Evolutionary conservation across 2,113 vertebrate genomes (phyloP).

Genomic region (Callorhinus ursinus): DNA sequence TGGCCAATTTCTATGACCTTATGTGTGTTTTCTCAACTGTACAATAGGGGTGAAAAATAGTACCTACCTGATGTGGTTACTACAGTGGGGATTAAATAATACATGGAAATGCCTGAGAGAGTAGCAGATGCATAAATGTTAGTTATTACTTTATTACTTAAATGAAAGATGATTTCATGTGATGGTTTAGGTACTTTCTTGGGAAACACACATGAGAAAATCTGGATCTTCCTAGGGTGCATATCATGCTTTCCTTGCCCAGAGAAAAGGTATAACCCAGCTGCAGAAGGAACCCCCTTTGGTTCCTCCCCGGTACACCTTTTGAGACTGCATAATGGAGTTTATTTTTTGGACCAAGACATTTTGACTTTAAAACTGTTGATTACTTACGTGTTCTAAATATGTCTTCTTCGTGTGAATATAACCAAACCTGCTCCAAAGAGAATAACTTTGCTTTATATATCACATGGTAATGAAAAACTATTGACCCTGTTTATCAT

Average conservation of each 20-base stretch:
- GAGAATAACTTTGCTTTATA: neutral
- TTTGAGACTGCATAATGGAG: neutral
- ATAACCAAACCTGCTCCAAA: neutral
- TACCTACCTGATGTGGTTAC: neutral
- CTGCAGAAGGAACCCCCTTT: neutral
- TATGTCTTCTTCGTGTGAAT: conserved; percentile 3
- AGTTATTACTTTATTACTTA: neutral
- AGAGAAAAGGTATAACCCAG: neutral
- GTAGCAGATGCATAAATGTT: neutral
- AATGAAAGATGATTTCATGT: neutral
- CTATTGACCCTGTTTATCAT: neutral
- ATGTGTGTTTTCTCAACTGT: neutral
- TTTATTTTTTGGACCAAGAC: neutral
- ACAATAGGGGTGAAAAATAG: neutral
- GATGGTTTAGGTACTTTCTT: neutral
- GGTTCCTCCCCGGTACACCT: neutral
- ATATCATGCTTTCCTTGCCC: neutral
- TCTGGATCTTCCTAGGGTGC: neutral
- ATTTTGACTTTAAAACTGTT: neutral
- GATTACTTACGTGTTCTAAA: conserved; percentile 1
- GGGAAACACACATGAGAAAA: neutral
- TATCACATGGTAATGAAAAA: neutral
- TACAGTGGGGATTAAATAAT: neutral
- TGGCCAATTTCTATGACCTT: neutral
- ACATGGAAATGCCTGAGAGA: neutral